A percentile compares a stretch with the other conserved stretches of the same genome.
These are phyloP conservation scores for Anabacerthia variegaticeps DNA, from an alignment of 2,797 vertebrate species.

Conservation along the genomic window DNA sequence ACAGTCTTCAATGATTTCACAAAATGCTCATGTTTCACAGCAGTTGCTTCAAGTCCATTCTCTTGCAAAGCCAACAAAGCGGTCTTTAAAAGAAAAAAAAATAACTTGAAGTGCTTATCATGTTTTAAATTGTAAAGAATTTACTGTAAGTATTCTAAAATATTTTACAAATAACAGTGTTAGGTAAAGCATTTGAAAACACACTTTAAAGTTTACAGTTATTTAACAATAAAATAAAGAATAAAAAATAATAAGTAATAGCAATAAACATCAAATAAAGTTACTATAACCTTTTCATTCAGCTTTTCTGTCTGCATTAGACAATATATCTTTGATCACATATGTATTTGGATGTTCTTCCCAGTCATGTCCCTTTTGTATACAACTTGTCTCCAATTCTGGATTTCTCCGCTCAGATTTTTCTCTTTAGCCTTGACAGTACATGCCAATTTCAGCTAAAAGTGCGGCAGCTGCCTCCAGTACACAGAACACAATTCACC, in stretches of 20 bases:
- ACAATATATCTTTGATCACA: not conserved
- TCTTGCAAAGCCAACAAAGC: conserved; percentile 89
- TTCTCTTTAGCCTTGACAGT: not conserved
- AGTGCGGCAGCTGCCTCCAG: not conserved
- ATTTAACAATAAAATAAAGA: not conserved
- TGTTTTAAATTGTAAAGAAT: not conserved
- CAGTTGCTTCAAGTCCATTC: conserved; percentile 81
- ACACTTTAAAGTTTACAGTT: not conserved
- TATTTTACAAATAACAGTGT: not conserved
- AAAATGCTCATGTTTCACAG: conserved; percentile 84
- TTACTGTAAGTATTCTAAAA: not conserved
- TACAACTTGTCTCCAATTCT: not conserved
- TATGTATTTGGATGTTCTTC: not conserved
- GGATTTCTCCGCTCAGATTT: not conserved
- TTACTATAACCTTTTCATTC: not conserved
- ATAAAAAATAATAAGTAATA: too few relatives aligned
- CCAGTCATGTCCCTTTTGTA: not conserved
- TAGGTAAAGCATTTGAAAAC: not conserved
- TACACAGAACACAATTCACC: not conserved
- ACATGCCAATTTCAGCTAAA: not conserved
- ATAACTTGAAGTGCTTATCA: not conserved
- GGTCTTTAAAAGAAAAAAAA: conserved; percentile 78
- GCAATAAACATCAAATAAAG: not conserved
- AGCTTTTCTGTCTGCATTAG: not conserved
- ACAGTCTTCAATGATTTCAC: conserved; percentile 77